These are phyloP conservation scores for Tetramorium simillimum DNA, from an alignment of 1,140 invertebrate genomes.

Conservation along the genomic window DNA sequence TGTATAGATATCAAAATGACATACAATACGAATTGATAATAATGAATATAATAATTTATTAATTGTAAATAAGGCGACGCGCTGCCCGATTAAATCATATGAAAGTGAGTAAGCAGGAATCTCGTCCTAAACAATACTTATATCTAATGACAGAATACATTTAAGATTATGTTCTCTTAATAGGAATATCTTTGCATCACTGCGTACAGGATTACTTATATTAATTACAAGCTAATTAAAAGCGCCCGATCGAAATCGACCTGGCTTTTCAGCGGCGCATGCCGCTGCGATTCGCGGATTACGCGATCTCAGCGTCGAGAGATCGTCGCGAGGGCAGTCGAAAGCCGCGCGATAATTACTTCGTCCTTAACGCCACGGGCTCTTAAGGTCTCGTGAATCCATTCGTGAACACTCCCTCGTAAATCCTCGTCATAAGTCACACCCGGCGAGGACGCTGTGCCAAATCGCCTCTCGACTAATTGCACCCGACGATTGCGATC, in stretches of 20 bases:
- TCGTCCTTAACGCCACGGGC: neutral
- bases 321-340: neutral
- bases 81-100: neutral
- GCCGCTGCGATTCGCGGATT: neutral
- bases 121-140: neutral
- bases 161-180: constrained; percentile 1
- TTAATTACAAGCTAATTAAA: constrained; percentile 17
- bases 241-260: neutral
- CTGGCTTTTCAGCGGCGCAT: neutral
- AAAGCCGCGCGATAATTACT: neutral
- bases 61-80: constrained; percentile 39
- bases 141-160: neutral
- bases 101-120: neutral
- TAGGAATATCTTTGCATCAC: neutral
- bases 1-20: neutral
- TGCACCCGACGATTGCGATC: constrained; percentile 27
- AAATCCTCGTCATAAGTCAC: constrained; percentile 26
- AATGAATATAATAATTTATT: constrained; percentile 29
- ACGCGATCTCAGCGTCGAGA: neutral
- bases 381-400: neutral
- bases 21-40: constrained; percentile 1
- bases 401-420: neutral
- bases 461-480: constrained; percentile 52
- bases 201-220: constrained; percentile 3
- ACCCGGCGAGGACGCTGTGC: constrained; percentile 19